Percentiles rank a stretch among this genome's conserved stretches.
Conservation (phyloP, 1,140 invertebrate genomes). For the Drosophila carrolli region DNA sequence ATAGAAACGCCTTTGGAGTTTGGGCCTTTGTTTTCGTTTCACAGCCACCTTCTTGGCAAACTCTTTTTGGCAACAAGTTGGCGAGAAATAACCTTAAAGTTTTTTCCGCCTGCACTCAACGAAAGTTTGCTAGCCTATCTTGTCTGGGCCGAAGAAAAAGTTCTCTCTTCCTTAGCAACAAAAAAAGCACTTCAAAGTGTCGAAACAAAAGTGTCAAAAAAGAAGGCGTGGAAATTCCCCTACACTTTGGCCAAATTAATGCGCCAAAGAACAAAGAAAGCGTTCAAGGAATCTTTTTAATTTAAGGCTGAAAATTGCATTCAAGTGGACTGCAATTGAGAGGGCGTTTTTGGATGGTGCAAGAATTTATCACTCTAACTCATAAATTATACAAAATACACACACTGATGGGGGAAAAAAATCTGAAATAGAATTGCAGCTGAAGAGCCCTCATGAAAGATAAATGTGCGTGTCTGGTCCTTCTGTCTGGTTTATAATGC, state of each 20-base stretch:
- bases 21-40: conserved; percentile 32
- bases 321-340: conserved; percentile 49
- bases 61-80: conserved; percentile 75
- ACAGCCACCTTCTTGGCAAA: conserved; percentile 28
- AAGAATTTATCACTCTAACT: conserved; percentile 66
- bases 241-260: conserved; percentile 62
- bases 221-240: conserved; percentile 44
- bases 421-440: conserved; percentile 9
- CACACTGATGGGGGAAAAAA: conserved; percentile 46
- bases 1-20: conserved; percentile 46
- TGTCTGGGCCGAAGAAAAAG: conserved; percentile 37
- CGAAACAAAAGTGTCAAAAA: conserved; percentile 81
- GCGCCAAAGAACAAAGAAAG: conserved; percentile 28
- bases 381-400: conserved; percentile 73
- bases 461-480: conserved; percentile 40
- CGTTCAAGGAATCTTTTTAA: conserved; percentile 43
- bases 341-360: conserved; percentile 20
- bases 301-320: conserved; percentile 70
- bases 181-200: conserved; percentile 73
- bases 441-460: conserved; percentile 48
- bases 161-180: conserved; percentile 11
- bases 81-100: conserved; percentile 65
- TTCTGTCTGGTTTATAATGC: conserved; percentile 72
- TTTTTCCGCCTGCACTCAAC: conserved; percentile 26
- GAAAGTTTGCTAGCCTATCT: conserved; percentile 59